Evolutionary conservation across 2,888 invertebrate species (phyloP).

Genomic region (Drosophila ochracea): DNA sequence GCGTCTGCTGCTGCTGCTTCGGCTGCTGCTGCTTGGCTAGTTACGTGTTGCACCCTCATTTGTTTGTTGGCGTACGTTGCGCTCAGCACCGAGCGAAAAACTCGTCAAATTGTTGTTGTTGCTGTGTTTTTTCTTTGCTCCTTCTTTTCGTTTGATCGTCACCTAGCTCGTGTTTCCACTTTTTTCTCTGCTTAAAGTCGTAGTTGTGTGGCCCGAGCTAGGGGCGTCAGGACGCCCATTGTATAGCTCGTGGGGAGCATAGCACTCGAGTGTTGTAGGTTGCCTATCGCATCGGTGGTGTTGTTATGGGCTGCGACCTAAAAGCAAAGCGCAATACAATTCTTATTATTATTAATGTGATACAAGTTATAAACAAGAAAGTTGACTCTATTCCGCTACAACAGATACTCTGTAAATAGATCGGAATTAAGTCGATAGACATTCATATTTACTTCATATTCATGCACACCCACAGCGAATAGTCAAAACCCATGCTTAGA

Average conservation of each 20-base stretch:
- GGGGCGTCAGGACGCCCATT: conserved; percentile 65
- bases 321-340: background rate
- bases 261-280: conserved; percentile 25
- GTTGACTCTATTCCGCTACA: background rate
- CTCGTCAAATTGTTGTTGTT: conserved; percentile 15
- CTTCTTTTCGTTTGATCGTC: conserved; percentile 2
- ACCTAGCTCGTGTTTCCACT: conserved; percentile 12
- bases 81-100: conserved; percentile 19
- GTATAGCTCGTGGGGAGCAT: conserved; percentile 43
- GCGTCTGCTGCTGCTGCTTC: conserved; percentile 20
- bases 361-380: background rate
- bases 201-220: conserved; percentile 23
- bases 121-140: conserved; percentile 1
- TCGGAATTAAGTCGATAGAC: background rate
- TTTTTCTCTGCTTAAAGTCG: conserved; percentile 16
- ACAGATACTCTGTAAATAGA: background rate
- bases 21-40: conserved; percentile 25
- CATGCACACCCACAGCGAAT: background rate
- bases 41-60: conserved; percentile 58
- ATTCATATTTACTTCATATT: background rate
- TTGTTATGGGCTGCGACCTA: conserved; percentile 12
- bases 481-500: background rate
- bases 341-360: background rate
- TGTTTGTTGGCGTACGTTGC: conserved; percentile 21
- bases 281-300: conserved; percentile 32